Percentiles rank a stretch among this genome's conserved stretches.
Conservation (phyloP, 2,888 invertebrate genomes). For the Glaucopsyche alexis region DNA sequence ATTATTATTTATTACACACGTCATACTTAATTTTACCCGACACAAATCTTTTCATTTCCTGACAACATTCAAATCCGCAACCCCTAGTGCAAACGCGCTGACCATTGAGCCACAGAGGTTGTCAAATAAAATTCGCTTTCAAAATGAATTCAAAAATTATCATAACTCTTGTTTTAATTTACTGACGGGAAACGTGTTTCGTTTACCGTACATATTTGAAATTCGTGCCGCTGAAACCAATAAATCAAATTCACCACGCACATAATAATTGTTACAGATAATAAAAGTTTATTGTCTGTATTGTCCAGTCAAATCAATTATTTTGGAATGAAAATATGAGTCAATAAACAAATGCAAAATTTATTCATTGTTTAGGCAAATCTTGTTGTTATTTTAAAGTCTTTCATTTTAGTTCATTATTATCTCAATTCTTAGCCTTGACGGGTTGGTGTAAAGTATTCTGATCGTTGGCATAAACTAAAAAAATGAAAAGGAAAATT, state of each 20-base stretch:
- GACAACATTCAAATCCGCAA: not conserved
- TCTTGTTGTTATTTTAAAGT: too few species aligned
- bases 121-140: not conserved
- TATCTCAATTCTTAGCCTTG: too few species aligned
- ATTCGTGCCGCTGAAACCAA: slow-evolving; percentile 30
- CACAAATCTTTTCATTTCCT: not conserved
- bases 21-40: too few species aligned
- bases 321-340: slow-evolving; percentile 41
- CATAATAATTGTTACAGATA: slow-evolving; percentile 36
- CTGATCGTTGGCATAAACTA: too few species aligned
- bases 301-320: slow-evolving; percentile 38
- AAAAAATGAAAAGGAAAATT: too few species aligned
- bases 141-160: not conserved
- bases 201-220: slow-evolving; percentile 27
- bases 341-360: slow-evolving; percentile 45
- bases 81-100: not conserved
- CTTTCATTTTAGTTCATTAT: too few species aligned
- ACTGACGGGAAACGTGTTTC: slow-evolving; percentile 34
- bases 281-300: slow-evolving; percentile 34
- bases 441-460: too few species aligned
- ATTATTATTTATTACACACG: too few species aligned
- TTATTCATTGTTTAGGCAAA: not conserved
- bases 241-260: slow-evolving; percentile 34
- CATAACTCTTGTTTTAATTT: slow-evolving; percentile 28
- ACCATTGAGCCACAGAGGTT: not conserved